Evolutionary conservation across 2,888 invertebrate species (phyloP).

Genomic region (Protophormia terraenovae): DNA sequence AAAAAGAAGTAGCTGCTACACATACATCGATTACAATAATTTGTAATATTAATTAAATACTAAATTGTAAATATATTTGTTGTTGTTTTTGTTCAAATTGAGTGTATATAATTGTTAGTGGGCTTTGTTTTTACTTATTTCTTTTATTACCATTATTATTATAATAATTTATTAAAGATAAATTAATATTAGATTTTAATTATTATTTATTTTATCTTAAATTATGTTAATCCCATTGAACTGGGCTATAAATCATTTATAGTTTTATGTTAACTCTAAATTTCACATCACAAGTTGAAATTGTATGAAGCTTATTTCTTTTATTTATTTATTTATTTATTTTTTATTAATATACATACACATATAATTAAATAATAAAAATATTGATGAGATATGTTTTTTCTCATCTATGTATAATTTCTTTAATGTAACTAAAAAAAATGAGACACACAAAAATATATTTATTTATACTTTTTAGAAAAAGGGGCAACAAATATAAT

Average conservation of each 20-base stretch:
- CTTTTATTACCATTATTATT: constrained; percentile 22
- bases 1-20: constrained; percentile 53
- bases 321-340: constrained; percentile 54
- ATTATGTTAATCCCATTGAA: constrained; percentile 78
- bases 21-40: constrained; percentile 17
- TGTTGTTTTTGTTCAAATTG: constrained; percentile 22
- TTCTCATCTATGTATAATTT: background rate
- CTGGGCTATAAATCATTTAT: constrained; percentile 75
- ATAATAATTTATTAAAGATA: constrained; percentile 33
- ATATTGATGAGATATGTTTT: background rate
- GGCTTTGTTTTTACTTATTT: constrained; percentile 42
- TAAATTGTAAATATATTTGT: constrained; percentile 57
- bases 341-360: background rate
- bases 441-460: background rate
- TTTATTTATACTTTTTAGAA: too few relatives aligned
- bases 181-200: constrained; percentile 22
- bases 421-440: background rate
- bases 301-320: constrained; percentile 66
- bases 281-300: constrained; percentile 82
- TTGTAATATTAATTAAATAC: constrained; percentile 24
- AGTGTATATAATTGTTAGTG: constrained; percentile 54
- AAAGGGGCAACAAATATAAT: too few relatives aligned
- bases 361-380: background rate
- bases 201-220: constrained; percentile 34
- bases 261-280: constrained; percentile 81